Percentiles rank a stretch among this genome's conserved stretches.
Evolutionary conservation across 2,113 vertebrate species (phyloP).

Genomic region (Tetrax tetrax): DNA sequence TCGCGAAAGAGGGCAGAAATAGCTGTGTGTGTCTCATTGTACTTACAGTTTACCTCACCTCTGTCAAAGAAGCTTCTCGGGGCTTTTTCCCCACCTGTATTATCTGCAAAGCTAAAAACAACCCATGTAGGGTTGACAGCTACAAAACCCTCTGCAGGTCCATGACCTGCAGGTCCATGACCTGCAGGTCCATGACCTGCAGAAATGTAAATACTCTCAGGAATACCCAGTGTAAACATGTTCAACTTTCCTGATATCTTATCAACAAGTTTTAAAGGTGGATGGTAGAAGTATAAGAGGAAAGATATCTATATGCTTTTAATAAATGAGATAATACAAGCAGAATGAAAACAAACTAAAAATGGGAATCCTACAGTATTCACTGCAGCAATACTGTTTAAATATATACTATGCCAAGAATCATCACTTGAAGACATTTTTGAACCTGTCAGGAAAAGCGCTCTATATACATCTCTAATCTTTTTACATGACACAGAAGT

Average conservation of each 20-base stretch:
- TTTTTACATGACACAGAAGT: background rate
- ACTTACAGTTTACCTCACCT: background rate
- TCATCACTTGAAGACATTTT: background rate
- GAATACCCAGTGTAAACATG: background rate
- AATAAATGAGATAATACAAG: background rate
- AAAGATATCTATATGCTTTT: background rate
- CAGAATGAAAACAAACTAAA: background rate
- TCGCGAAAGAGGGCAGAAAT: background rate
- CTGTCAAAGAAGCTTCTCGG: background rate
- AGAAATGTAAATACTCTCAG: background rate
- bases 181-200: background rate
- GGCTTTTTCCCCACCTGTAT: background rate
- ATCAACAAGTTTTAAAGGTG: background rate
- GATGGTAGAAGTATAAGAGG: background rate
- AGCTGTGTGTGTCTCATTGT: background rate
- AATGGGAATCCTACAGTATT: background rate
- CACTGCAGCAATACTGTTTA: background rate
- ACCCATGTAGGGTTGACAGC: background rate
- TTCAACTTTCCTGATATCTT: background rate
- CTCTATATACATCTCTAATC: background rate
- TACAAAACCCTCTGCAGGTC: background rate
- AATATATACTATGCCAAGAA: background rate
- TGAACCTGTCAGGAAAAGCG: background rate
- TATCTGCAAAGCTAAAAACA: background rate
- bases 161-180: background rate